Conservation (phyloP, 2,888 invertebrate species). For the Gari tellinella region DNA sequence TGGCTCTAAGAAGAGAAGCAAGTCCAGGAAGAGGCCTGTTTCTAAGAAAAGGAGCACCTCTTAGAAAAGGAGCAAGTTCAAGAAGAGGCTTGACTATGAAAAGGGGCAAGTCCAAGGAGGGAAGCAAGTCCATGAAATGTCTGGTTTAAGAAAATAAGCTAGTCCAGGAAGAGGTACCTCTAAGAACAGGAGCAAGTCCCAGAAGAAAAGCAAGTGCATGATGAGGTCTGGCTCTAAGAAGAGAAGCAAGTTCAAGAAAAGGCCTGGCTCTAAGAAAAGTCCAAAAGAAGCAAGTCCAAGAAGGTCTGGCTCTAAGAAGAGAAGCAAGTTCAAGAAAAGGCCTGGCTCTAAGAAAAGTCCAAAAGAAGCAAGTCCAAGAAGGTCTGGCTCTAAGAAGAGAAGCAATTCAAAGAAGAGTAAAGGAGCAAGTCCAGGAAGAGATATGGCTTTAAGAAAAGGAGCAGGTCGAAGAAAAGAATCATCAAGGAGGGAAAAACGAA, state of each 20-base stretch:
- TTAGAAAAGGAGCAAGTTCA: conserved; percentile 21
- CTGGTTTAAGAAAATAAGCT: conserved; percentile 27
- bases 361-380: conserved; percentile 5
- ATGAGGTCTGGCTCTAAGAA: conserved; percentile 35
- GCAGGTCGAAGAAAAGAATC: conserved; percentile 31
- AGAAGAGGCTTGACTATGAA: conserved; percentile 25
- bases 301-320: conserved; percentile 16
- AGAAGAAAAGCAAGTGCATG: conserved; percentile 37
- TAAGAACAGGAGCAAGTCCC: conserved; percentile 37
- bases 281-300: conserved; percentile 18
- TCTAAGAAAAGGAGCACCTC: conserved; percentile 46
- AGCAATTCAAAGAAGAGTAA: no score
- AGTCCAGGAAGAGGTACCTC: conserved; percentile 36
- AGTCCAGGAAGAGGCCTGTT: conserved; percentile 40
- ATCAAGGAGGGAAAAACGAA: conserved; percentile 21
- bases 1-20: conserved; percentile 41
- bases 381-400: no score
- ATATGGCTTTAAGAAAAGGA: conserved; percentile 39
- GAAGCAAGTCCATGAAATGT: conserved; percentile 41
- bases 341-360: conserved; percentile 7
- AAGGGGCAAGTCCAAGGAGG: conserved; percentile 20
- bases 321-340: conserved; percentile 23
- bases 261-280: conserved; percentile 32
- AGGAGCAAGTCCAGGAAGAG: conserved; percentile 14
- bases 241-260: conserved; percentile 42